Conservation (phyloP, 2,113 vertebrate genomes). For the Cairina moschata region DNA sequence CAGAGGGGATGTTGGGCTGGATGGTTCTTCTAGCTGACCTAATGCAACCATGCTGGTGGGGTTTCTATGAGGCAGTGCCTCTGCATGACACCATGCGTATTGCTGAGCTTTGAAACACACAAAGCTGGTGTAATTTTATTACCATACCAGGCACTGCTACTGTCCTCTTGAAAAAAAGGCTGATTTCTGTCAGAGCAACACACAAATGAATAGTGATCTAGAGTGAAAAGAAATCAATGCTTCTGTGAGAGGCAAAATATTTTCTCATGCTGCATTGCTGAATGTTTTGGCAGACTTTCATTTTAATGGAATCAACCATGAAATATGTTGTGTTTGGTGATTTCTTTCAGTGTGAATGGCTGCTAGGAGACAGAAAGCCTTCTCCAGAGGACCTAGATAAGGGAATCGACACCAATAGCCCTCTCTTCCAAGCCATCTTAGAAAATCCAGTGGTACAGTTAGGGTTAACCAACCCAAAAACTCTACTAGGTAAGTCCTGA, state of each 20-base stretch:
- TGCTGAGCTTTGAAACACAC: background rate
- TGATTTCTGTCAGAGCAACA: background rate
- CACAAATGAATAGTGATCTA: background rate
- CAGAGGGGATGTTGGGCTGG: background rate
- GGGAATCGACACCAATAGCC: conserved; percentile 93
- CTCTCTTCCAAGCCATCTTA: conserved; percentile 96
- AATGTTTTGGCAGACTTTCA: background rate
- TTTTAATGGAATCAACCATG: background rate
- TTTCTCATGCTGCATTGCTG: background rate
- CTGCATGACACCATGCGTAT: background rate
- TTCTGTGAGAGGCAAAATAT: background rate
- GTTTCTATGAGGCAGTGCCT: background rate
- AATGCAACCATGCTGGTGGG: background rate
- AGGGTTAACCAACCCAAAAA: conserved; percentile 96
- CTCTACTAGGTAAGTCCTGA: conserved; percentile 85
- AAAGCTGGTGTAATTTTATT: background rate
- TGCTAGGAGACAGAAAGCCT: conserved; percentile 95
- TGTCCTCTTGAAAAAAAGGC: background rate
- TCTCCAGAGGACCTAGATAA: conserved; percentile 95
- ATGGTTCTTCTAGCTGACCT: background rate
- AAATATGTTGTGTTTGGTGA: background rate
- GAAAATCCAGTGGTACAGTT: conserved; percentile 98
- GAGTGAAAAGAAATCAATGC: background rate
- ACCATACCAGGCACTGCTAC: background rate
- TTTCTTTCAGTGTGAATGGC: conserved; percentile 92